Evolutionary conservation across 2,888 invertebrate species (phyloP).

Genomic region (Beris morrisii): DNA sequence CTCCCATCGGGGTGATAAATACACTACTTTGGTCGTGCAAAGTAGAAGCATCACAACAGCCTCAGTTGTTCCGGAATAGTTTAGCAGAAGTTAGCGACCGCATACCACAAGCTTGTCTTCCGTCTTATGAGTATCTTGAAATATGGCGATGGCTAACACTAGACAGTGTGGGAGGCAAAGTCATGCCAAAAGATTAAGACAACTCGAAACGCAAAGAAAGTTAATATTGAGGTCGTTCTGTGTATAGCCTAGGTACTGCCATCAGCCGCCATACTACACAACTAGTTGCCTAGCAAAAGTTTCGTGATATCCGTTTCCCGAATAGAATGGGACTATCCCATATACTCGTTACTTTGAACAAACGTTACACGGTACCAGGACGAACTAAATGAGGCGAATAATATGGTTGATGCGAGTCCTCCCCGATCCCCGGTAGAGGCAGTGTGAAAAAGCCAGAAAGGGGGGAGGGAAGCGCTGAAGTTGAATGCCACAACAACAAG

Average conservation of each 20-base stretch:
- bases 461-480: not conserved
- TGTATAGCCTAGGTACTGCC: no score
- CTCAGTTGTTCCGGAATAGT: slow-evolving; percentile 13
- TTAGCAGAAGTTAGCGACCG: not conserved
- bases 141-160: slow-evolving; percentile 27
- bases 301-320: not conserved
- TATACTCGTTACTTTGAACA: not conserved
- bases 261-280: not conserved
- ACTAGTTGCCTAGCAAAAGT: not conserved
- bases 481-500: slow-evolving; percentile 31
- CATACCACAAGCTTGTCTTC: slow-evolving; percentile 29
- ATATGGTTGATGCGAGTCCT: slow-evolving; percentile 1
- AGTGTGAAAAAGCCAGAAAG: slow-evolving; percentile 10
- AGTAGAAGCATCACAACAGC: no score
- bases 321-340: slow-evolving; percentile 6
- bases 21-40: no score
- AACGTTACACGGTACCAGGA: not conserved
- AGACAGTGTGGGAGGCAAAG: not conserved
- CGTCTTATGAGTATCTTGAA: slow-evolving; percentile 34
- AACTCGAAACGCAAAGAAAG: slow-evolving; percentile 23
- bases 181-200: slow-evolving; percentile 27
- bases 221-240: slow-evolving; percentile 24
- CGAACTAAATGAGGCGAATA: slow-evolving; percentile 7
- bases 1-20: no score
- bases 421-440: not conserved